Conservation (phyloP, 2,113 vertebrate species). For the Miniopterus natalensis region DNA sequence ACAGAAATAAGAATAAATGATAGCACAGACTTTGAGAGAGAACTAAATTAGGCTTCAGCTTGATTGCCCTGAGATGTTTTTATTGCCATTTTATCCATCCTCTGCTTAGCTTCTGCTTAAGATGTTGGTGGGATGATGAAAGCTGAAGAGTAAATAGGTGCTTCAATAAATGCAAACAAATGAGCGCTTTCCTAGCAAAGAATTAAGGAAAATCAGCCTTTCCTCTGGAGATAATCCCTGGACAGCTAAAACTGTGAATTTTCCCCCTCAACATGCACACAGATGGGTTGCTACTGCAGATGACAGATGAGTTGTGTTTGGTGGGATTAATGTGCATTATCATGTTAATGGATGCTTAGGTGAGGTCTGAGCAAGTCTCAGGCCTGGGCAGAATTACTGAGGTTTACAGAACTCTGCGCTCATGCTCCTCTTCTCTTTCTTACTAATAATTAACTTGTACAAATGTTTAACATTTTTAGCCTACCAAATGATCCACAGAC, state of each 20-base stretch:
- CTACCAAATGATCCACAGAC: conserved; percentile 81
- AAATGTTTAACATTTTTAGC: conserved; percentile 83
- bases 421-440: conserved; percentile 62
- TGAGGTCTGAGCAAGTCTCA: conserved; percentile 87
- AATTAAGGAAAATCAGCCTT: conserved; percentile 87
- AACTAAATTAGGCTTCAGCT: conserved; percentile 63
- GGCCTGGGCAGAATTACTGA: conserved; percentile 86
- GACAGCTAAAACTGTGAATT: conserved; percentile 87
- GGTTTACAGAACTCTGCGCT: conserved; percentile 84
- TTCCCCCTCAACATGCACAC: conserved; percentile 81
- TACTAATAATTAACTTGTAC: conserved; percentile 78
- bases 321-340: conserved; percentile 91
- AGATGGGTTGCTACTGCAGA: conserved; percentile 88
- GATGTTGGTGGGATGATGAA: conserved; percentile 84
- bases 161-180: conserved; percentile 89
- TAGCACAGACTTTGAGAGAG: conserved; percentile 57
- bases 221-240: conserved; percentile 88
- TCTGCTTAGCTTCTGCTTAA: conserved; percentile 79
- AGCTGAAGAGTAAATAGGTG: conserved; percentile 85
- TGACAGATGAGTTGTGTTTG: conserved; percentile 92
- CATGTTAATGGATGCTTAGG: conserved; percentile 91
- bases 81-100: conserved; percentile 72
- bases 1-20: conserved; percentile 33
- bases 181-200: conserved; percentile 85
- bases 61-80: conserved; percentile 75